Evolutionary conservation across 2,888 invertebrate genomes (phyloP).

Genomic region (Mimas tiliae): DNA sequence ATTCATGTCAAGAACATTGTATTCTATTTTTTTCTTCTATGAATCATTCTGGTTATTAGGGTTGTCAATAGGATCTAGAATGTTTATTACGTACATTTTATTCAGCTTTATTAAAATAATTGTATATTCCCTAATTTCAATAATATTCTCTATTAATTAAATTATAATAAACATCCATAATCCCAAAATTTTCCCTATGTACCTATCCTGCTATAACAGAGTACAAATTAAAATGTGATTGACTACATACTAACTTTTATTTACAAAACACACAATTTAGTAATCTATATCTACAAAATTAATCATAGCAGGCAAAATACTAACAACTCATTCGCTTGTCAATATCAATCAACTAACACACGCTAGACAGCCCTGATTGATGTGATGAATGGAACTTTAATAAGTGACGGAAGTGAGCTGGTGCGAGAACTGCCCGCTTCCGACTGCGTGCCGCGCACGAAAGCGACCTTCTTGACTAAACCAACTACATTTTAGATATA

Average conservation of each 20-base stretch:
- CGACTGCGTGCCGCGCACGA: constrained; percentile 38
- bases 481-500: constrained; percentile 19
- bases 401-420: constrained; percentile 44
- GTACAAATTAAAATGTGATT: not conserved
- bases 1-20: constrained; percentile 26
- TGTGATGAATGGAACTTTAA: constrained; percentile 46
- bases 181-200: no score
- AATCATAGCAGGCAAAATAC: not conserved
- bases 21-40: constrained; percentile 19
- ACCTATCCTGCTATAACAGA: not conserved
- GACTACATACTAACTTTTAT: no score
- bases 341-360: not conserved
- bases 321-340: not conserved
- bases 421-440: constrained; percentile 46
- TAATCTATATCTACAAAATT: no score
- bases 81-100: not conserved
- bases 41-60: constrained; percentile 23
- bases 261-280: no score
- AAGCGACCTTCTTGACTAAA: constrained; percentile 27
- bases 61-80: not conserved
- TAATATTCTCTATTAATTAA: no score
- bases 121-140: no score
- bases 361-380: constrained; percentile 37
- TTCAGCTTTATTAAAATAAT: no score
- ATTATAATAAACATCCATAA: no score